phyloP scores from a whole-genome alignment of 2,113 vertebrate species.

The Scytalopus superciliaris region DNA sequence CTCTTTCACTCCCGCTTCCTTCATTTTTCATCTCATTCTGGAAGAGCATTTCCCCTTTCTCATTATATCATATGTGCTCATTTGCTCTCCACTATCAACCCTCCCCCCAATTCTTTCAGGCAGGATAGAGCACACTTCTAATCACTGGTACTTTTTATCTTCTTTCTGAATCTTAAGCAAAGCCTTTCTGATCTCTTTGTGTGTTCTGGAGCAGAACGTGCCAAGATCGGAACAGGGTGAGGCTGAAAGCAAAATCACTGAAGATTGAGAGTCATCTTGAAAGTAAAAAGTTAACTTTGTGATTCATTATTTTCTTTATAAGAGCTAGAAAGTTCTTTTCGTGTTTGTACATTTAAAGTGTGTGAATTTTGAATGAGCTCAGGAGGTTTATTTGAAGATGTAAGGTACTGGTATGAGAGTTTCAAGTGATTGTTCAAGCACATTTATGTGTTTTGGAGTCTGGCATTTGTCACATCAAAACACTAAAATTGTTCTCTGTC shows the following conservation, averaged over 20 bases:
- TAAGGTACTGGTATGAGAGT: neutral
- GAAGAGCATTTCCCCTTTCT: neutral
- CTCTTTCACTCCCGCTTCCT: neutral
- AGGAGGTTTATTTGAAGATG: neutral
- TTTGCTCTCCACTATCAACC: neutral
- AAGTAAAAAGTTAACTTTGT: conserved; percentile 32
- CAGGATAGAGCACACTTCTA: neutral
- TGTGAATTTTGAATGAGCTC: conserved; percentile 8
- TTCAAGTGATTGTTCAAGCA: neutral
- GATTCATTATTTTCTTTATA: neutral
- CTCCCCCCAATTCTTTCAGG: neutral
- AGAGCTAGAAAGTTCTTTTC: neutral
- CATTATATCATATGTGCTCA: neutral
- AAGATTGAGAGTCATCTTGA: neutral
- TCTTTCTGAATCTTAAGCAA: conserved; percentile 15
- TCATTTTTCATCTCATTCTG: neutral
- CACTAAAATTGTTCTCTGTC: neutral
- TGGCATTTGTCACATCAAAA: conserved; percentile 5
- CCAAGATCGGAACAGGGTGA: neutral
- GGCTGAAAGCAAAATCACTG: conserved; percentile 15
- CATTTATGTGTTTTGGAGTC: neutral
- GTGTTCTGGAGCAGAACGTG: conserved; percentile 29
- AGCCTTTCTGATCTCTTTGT: conserved; percentile 45
- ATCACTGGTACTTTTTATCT: neutral
- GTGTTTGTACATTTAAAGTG: neutral